Evolutionary conservation across 1,140 invertebrate species (phyloP).

Genomic region (Scaptomyza hsui): DNA sequence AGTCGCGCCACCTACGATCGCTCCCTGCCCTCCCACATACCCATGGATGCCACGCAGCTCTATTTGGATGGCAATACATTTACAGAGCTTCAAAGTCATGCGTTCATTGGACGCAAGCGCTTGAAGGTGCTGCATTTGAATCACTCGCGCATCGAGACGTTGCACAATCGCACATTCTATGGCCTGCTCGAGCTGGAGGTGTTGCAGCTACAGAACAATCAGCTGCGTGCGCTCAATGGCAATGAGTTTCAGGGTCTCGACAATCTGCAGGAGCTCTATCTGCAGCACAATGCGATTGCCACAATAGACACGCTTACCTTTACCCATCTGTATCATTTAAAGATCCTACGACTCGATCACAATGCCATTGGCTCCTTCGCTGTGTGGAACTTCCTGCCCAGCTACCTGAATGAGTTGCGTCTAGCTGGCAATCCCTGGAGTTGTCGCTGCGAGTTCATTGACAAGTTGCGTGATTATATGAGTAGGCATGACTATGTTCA

Average conservation of each 20-base stretch:
- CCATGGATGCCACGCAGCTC: conserved; percentile 95
- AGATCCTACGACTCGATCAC: conserved; percentile 90
- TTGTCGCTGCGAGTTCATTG: conserved; percentile 93
- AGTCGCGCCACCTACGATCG: conserved; percentile 89
- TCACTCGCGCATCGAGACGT: conserved; percentile 92
- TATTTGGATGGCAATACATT: conserved; percentile 96
- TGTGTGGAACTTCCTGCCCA: conserved; percentile 89
- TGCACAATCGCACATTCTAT: conserved; percentile 96
- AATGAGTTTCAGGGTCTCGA: conserved; percentile 92
- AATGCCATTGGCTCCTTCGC: conserved; percentile 90
- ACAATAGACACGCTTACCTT: conserved; percentile 92
- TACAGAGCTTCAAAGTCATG: conserved; percentile 90
- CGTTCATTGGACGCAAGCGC: conserved; percentile 95
- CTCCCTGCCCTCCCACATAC: conserved; percentile 91
- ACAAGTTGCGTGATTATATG: conserved; percentile 92
- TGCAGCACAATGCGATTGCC: conserved; percentile 92
- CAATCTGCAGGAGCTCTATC: conserved; percentile 91
- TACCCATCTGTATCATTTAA: conserved; percentile 88
- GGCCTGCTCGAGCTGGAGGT: conserved; percentile 92
- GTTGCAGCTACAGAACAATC: conserved; percentile 92
- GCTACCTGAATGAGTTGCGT: conserved; percentile 88
- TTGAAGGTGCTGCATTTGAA: conserved; percentile 93
- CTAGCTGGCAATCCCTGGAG: conserved; percentile 93
- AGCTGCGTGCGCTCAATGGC: conserved; percentile 89
- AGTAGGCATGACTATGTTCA: conserved; percentile 87